A percentile compares a stretch with the other conserved stretches of the same genome.
phyloP scores from a whole-genome alignment of 2,113 vertebrate species.

The Cheirogaleus medius region DNA sequence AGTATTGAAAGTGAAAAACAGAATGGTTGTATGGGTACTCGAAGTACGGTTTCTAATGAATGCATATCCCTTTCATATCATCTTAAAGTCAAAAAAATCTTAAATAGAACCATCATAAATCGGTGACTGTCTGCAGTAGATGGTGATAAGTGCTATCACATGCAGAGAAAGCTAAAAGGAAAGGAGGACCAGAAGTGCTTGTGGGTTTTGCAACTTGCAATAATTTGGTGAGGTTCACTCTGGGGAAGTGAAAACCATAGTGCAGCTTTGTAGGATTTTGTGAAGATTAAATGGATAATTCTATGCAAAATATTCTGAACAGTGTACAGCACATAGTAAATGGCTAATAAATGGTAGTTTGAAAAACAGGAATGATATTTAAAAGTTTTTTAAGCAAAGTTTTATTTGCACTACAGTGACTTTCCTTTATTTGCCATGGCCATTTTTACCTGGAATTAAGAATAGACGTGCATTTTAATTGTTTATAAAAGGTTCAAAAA shows the following conservation, averaged over 20 bases:
- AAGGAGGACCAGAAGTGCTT: not conserved
- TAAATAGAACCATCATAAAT: not conserved
- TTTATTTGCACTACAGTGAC: not conserved
- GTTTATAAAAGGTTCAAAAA: not conserved
- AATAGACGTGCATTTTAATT: slow-evolving; percentile 7
- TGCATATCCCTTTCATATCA: not conserved
- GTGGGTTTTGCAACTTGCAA: not conserved
- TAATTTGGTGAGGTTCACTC: not conserved
- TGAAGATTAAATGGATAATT: not conserved
- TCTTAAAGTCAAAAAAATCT: not conserved
- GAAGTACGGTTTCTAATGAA: not conserved
- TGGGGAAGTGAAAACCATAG: not conserved
- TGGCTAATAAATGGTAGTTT: not conserved
- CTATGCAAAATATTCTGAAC: not conserved
- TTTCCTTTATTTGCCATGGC: not conserved
- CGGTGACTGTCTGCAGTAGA: no score
- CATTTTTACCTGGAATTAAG: slow-evolving; percentile 1
- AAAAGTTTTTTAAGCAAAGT: not conserved
- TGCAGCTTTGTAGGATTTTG: not conserved
- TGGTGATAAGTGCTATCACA: not conserved
- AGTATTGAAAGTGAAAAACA: not conserved
- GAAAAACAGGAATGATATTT: not conserved
- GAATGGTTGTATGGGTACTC: not conserved
- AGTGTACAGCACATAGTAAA: not conserved
- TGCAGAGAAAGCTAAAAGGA: not conserved